Percentiles rank a stretch among this genome's conserved stretches.
Conservation (phyloP, 2,113 vertebrate species). For the Mus pahari region DNA sequence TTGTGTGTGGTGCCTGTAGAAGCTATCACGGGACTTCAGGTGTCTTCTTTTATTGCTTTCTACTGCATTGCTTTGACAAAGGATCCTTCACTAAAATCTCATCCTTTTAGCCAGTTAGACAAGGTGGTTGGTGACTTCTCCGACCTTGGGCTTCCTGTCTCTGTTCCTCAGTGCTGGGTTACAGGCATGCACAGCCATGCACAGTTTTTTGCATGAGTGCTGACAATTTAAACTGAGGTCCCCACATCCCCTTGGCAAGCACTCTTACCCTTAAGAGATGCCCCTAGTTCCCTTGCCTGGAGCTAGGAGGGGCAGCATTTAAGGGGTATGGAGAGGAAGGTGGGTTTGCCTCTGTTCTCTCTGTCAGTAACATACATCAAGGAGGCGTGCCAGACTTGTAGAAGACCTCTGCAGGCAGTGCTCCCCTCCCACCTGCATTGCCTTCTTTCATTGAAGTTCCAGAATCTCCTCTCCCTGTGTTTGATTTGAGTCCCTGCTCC, state of each 20-base stretch:
- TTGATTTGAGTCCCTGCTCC: background rate
- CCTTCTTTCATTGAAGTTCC: background rate
- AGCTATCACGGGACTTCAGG: background rate
- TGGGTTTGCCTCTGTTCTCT: background rate
- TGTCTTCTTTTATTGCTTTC: background rate
- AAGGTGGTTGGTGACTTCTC: background rate
- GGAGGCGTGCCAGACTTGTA: background rate
- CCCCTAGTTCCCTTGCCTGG: background rate
- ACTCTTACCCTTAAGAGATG: background rate
- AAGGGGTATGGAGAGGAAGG: background rate
- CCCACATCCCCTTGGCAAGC: background rate
- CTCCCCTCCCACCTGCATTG: background rate
- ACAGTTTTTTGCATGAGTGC: background rate
- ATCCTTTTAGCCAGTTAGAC: background rate
- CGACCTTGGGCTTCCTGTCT: background rate
- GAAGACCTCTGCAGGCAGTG: background rate
- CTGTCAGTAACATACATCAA: background rate
- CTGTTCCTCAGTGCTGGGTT: background rate
- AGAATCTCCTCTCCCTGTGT: background rate
- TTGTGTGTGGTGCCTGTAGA: background rate
- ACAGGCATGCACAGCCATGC: background rate
- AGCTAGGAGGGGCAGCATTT: background rate
- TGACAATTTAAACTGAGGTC: background rate
- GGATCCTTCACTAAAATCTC: background rate
- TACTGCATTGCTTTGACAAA: too few relatives aligned